Conservation (phyloP, 2,113 vertebrate species). For the Poeciliopsis prolifica region DNA sequence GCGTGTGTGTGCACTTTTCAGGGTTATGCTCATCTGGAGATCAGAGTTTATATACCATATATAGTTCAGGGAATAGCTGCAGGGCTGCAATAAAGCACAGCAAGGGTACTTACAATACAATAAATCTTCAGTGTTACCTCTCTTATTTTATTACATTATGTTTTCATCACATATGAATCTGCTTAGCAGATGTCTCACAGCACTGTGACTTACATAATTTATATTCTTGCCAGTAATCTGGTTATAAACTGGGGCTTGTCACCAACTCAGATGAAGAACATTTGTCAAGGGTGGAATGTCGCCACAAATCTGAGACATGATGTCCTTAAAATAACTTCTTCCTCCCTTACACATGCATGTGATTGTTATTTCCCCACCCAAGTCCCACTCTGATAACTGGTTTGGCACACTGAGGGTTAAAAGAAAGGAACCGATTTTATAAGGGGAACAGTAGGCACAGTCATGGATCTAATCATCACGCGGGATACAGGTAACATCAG, state of each 20-base stretch:
- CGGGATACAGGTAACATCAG: conserved; percentile 76
- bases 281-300: conserved; percentile 71
- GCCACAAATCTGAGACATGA: conserved; percentile 60
- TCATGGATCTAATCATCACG: conserved; percentile 83
- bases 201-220: conserved; percentile 66
- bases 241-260: conserved; percentile 66
- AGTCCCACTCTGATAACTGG: conserved; percentile 13
- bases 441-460: conserved; percentile 77
- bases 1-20: background rate
- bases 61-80: conserved; percentile 19
- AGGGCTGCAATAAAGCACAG: conserved; percentile 58
- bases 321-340: conserved; percentile 63
- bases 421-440: conserved; percentile 79
- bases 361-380: conserved; percentile 17
- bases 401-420: conserved; percentile 49
- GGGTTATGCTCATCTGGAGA: background rate
- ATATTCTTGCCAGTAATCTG: conserved; percentile 61
- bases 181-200: conserved; percentile 68
- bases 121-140: conserved; percentile 56
- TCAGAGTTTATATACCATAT: background rate
- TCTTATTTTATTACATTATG: conserved; percentile 68
- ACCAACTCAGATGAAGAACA: conserved; percentile 65
- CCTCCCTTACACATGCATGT: conserved; percentile 16
- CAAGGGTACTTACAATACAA: conserved; percentile 55
- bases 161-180: conserved; percentile 63